Conservation (phyloP, 2,888 invertebrate genomes). For the Asteroscopus sphinx region DNA sequence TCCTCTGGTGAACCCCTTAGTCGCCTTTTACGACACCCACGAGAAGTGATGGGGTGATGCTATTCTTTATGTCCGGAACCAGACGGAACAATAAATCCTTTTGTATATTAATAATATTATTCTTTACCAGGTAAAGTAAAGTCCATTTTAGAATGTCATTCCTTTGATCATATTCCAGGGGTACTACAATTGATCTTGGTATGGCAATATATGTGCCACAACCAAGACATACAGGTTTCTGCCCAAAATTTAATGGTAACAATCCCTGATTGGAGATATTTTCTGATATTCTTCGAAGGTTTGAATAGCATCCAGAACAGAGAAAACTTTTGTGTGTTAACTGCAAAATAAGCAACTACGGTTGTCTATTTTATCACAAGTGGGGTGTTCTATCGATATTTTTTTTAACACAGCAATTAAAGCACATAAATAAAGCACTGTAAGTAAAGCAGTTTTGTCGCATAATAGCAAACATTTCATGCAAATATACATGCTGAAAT, state of each 20-base stretch:
- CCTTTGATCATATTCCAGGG: background rate
- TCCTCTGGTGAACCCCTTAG: no score
- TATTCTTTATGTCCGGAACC: no score
- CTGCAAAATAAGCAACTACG: conserved; percentile 19
- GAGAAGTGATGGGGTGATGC: no score
- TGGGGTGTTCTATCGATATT: no score
- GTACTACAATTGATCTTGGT: background rate
- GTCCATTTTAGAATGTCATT: background rate
- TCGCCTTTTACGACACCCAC: no score
- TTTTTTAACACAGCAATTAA: no score
- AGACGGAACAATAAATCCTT: no score
- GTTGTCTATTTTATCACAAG: no score
- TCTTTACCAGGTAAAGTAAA: background rate
- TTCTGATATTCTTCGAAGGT: background rate
- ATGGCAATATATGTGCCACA: background rate
- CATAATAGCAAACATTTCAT: no score
- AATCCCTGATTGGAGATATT: conserved; percentile 1
- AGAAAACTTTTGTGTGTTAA: conserved; percentile 4
- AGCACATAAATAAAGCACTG: no score
- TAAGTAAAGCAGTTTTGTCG: no score
- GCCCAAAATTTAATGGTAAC: background rate
- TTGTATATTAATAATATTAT: background rate
- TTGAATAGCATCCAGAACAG: conserved; percentile 2
- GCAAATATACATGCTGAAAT: no score
- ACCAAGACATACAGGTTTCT: conserved; percentile 5